A percentile compares a stretch with the other conserved stretches of the same genome.
Conservation (phyloP, 2,113 vertebrate species). For the Lota lota region DNA sequence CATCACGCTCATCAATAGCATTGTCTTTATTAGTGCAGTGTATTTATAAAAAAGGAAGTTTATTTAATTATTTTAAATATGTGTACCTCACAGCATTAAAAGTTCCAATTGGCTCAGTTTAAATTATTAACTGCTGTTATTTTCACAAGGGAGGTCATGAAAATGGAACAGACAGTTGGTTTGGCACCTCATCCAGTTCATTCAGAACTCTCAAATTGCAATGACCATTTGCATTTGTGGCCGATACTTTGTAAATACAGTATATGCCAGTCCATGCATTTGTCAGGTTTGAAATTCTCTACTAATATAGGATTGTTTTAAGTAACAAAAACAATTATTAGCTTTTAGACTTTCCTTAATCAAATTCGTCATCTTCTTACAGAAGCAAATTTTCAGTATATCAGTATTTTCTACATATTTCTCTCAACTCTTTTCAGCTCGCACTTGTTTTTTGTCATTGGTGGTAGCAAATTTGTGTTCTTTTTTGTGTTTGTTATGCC, state of each 20-base stretch:
- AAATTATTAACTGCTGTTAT: conserved; percentile 49
- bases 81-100: conserved; percentile 30
- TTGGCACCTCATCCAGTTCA: conserved; percentile 50
- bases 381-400: conserved; percentile 27
- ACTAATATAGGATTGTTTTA: conserved; percentile 39
- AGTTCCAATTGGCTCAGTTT: conserved; percentile 52
- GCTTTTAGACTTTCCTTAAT: conserved; percentile 36
- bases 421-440: neutral
- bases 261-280: conserved; percentile 31
- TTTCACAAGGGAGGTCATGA: conserved; percentile 29
- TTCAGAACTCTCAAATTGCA: conserved; percentile 32
- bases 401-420: conserved; percentile 3
- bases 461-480: neutral
- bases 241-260: conserved; percentile 23
- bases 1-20: conserved; percentile 6
- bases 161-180: conserved; percentile 36
- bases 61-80: conserved; percentile 32
- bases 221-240: conserved; percentile 17
- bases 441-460: neutral
- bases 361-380: conserved; percentile 26
- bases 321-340: conserved; percentile 30
- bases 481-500: neutral
- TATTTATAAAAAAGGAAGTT: conserved; percentile 22
- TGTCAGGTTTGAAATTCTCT: conserved; percentile 27
- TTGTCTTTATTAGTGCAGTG: conserved; percentile 27